Evolutionary conservation across 2,888 invertebrate species (phyloP).

Genomic region (Trimorus sp.): DNA sequence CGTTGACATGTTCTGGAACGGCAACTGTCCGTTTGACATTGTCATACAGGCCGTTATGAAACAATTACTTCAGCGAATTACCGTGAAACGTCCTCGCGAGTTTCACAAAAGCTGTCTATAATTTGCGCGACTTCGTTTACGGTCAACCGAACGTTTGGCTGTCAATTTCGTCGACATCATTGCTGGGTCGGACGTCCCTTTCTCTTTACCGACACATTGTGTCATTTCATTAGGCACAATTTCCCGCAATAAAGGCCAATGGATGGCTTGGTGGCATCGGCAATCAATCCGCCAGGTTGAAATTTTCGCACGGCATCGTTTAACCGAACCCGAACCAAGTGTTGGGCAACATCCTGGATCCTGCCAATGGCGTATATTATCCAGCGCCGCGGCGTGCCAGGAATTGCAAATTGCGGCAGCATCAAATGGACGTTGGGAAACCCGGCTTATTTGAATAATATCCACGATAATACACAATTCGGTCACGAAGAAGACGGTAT

Average conservation of each 20-base stretch:
- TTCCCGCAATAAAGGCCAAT: background rate
- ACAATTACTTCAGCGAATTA: too few relatives aligned
- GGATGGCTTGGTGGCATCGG: constrained; percentile 13
- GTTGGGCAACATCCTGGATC: constrained; percentile 70
- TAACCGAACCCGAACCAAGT: constrained; percentile 41
- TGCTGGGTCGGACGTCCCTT: too few relatives aligned
- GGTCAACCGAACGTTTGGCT: too few relatives aligned
- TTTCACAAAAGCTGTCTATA: too few relatives aligned
- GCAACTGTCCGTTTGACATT: too few relatives aligned
- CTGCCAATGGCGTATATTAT: constrained; percentile 66
- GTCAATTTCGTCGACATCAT: too few relatives aligned
- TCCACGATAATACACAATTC: constrained; percentile 69
- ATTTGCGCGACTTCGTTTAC: too few relatives aligned
- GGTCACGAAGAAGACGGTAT: constrained; percentile 69
- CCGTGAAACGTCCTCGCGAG: too few relatives aligned
- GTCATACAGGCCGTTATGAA: too few relatives aligned
- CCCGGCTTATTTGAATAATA: constrained; percentile 70
- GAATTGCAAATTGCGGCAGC: constrained; percentile 61
- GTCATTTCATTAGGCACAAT: too few relatives aligned
- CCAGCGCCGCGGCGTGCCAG: constrained; percentile 59
- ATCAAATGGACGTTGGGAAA: constrained; percentile 69
- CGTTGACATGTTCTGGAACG: too few relatives aligned
- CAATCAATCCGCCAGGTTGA: constrained; percentile 33
- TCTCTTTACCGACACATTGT: too few relatives aligned
- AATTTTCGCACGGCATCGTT: constrained; percentile 69